Conservation (phyloP, 2,888 invertebrate species). For the Prenolepis imparis region DNA sequence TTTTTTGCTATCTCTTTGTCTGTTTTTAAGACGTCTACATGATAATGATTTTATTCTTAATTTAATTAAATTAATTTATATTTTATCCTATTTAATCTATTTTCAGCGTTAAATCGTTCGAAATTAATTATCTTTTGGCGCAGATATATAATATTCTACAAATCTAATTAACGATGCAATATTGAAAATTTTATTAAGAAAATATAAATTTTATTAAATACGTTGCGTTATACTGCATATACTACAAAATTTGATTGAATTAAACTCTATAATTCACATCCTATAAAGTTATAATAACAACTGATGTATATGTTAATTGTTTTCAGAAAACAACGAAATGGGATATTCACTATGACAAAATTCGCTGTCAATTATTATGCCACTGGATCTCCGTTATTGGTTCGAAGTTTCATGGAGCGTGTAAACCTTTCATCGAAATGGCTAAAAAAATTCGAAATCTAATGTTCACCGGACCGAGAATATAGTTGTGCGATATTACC, state of each 20-base stretch:
- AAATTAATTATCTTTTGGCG: neutral
- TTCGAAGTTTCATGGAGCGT: slow-evolving; percentile 12
- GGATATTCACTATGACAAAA: neutral
- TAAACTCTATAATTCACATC: neutral
- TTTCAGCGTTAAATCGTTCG: neutral
- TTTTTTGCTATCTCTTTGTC: neutral
- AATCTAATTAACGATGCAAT: slow-evolving; percentile 1
- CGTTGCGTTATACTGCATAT: neutral
- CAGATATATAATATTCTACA: neutral
- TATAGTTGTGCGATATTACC: neutral
- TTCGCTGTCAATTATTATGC: neutral
- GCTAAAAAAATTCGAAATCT: slow-evolving; percentile 3
- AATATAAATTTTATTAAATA: neutral
- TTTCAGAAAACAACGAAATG: neutral
- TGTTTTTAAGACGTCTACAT: neutral
- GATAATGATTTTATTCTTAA: neutral
- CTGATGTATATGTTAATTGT: neutral
- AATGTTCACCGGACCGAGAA: neutral
- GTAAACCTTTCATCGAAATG: neutral
- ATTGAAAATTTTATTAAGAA: neutral
- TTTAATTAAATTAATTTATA: neutral
- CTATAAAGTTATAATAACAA: neutral
- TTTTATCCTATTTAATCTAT: neutral
- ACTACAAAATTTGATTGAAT: slow-evolving; percentile 2
- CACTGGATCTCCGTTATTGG: slow-evolving; percentile 7